Evolutionary conservation across 1,140 invertebrate species (phyloP).

Genomic region (Trichogramma pretiosum): DNA sequence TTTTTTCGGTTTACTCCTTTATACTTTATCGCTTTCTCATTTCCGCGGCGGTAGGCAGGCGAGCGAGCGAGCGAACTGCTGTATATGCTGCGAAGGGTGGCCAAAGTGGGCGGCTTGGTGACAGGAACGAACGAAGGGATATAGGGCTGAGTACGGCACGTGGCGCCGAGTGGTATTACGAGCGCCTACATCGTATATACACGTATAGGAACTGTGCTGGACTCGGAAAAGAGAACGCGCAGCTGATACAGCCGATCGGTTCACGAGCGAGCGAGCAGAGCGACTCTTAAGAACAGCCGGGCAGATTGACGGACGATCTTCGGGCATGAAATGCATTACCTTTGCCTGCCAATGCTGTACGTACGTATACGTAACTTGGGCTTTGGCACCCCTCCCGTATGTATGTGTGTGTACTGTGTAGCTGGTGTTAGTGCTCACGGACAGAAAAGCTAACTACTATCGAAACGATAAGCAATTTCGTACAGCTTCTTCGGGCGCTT

Average conservation of each 20-base stretch:
- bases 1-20: slow-evolving; percentile 14
- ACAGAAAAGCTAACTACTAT: too few relatives aligned
- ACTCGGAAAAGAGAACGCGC: neutral
- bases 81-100: slow-evolving; percentile 13
- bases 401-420: too few relatives aligned
- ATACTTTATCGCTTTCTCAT: slow-evolving; percentile 17
- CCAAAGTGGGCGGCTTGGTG: slow-evolving; percentile 37
- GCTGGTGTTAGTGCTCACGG: too few relatives aligned
- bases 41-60: slow-evolving; percentile 5
- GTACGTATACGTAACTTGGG: too few relatives aligned
- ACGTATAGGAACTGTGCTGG: neutral
- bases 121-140: slow-evolving; percentile 23
- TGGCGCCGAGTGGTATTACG: too few relatives aligned
- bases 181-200: too few relatives aligned
- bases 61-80: neutral
- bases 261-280: slow-evolving; percentile 7
- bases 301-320: slow-evolving; percentile 22
- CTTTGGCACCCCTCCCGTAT: too few relatives aligned
- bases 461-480: slow-evolving; percentile 15
- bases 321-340: slow-evolving; percentile 27
- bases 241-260: neutral
- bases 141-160: too few relatives aligned
- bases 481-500: neutral
- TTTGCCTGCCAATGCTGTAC: too few relatives aligned
- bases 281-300: slow-evolving; percentile 16